Percentiles rank a stretch among this genome's conserved stretches.
These are phyloP conservation scores for Rhea americana DNA, from an alignment of 2,113 vertebrate genomes.

Conservation along the genomic window DNA sequence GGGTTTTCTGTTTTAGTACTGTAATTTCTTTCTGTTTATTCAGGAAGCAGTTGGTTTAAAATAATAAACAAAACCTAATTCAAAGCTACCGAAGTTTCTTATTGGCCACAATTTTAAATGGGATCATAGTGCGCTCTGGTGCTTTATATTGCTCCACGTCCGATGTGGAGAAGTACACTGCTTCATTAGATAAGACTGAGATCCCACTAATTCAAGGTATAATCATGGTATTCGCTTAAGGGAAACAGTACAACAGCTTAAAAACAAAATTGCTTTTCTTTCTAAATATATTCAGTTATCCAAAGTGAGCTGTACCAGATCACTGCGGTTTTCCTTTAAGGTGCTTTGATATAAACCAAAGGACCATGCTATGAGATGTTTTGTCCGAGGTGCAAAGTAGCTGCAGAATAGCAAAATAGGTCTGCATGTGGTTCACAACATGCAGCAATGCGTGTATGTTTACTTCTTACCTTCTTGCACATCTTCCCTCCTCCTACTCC, in stretches of 20 bases:
- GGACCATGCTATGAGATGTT: neutral
- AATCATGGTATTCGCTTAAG: rapidly evolving
- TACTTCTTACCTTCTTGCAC: neutral
- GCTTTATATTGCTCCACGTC: rapidly evolving
- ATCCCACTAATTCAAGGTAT: rapidly evolving
- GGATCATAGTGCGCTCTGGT: neutral
- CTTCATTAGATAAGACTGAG: rapidly evolving
- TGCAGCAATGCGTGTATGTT: neutral
- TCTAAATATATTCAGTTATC: too few species aligned
- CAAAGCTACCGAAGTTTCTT: neutral
- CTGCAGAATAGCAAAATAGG: neutral
- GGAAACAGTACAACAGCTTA: neutral
- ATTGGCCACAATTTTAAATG: rapidly evolving
- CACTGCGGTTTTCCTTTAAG: constrained; percentile 60
- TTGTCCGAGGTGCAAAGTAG: neutral
- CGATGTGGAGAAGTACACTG: rapidly evolving
- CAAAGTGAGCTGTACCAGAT: neutral
- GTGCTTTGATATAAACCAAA: constrained; percentile 40
- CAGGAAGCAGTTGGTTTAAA: neutral
- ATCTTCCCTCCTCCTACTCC: neutral
- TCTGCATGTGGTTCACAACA: neutral
- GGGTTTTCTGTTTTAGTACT: rapidly evolving
- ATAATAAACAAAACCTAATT: neutral
- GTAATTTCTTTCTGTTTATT: neutral
- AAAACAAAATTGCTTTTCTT: neutral